Evolutionary conservation across 1,140 invertebrate species (phyloP), one percentile per base, ranked within the genome.

Genomic region (Acromyrmex charruanus): DNA sequence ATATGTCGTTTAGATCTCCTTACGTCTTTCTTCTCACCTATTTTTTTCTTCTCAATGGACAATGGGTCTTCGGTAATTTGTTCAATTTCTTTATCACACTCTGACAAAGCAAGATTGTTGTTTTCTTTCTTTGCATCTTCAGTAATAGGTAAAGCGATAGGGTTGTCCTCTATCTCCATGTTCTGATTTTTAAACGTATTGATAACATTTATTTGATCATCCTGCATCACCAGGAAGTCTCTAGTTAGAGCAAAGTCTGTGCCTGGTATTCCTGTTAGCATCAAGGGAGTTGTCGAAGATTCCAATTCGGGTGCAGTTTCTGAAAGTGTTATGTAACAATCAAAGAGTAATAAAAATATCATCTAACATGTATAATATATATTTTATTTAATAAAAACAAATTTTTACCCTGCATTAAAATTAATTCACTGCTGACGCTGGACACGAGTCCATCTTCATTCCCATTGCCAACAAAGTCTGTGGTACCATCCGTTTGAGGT

Each of bases 181-280:
- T 91, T 93, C 86, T 92, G 91, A 88, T 90, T 90, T 87, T 94
- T 94, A 44, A 95, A 92, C 2, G 94, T 88, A 77, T 92, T 94
- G 44, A 94, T 94, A 4, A 94, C 92, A 75, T 94, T 95, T 14
- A 95, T 93, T 79, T 95, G 95, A 74, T 95, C 95, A 65, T 95
- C 95, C 59, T 95, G 94, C 93, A 95, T 95, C 16, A 95, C 94
- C 31, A 95, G 85, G 71, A 95, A 95, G 55, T 95, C 95, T 85
- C 95, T 91, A 1, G 94, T 90, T 5, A 95, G 80, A 59, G 94
- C 71, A 72, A 95, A 95, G 44, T 95, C 95, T 21, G 93, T 92
- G 18, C 92, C 91, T 28, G 94, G 87, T 66, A 95, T 95, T 61
- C 91, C 94, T 14, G 94, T 86, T 16, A 95, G 55, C 93, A 95